phyloP scores from a whole-genome alignment of 2,888 invertebrate species.

The Andrena haemorrhoa region DNA sequence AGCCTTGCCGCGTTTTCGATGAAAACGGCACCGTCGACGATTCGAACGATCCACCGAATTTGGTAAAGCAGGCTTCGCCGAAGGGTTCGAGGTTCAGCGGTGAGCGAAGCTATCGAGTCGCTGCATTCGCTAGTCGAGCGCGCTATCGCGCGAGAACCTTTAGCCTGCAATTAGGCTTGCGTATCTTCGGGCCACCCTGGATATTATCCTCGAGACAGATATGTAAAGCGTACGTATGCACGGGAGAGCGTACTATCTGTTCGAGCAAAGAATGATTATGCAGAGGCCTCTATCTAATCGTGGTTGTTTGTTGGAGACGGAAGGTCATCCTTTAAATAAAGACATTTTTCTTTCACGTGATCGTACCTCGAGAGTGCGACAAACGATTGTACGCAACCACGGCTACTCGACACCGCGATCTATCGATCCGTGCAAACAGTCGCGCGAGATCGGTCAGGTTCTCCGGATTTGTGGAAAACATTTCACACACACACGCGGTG shows the following conservation, averaged over 20 bases:
- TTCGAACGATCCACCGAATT: too few species aligned
- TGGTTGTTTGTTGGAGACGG: constrained; percentile 44
- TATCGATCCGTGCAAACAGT: too few species aligned
- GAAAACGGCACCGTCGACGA: too few species aligned
- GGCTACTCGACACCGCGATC: too few species aligned
- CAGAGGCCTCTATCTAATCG: constrained; percentile 56
- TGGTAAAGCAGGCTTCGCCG: too few species aligned
- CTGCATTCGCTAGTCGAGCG: background rate
- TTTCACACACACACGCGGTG: too few species aligned
- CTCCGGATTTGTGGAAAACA: too few species aligned
- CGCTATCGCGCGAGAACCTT: background rate
- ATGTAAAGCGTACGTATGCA: constrained; percentile 35
- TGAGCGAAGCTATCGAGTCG: background rate
- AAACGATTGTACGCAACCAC: background rate
- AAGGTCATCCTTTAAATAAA: constrained; percentile 52
- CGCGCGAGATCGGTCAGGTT: too few species aligned
- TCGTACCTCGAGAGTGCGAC: background rate
- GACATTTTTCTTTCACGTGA: constrained; percentile 8
- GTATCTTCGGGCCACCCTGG: constrained; percentile 15
- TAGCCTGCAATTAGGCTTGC: constrained; percentile 1
- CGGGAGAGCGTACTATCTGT: constrained; percentile 37
- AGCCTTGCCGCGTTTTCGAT: too few species aligned
- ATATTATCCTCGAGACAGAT: constrained; percentile 26
- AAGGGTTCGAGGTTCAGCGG: background rate
- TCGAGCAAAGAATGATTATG: constrained; percentile 49